Evolutionary conservation across 2,888 invertebrate species (phyloP).

Genomic region (Prionchulus punctatus): DNA sequence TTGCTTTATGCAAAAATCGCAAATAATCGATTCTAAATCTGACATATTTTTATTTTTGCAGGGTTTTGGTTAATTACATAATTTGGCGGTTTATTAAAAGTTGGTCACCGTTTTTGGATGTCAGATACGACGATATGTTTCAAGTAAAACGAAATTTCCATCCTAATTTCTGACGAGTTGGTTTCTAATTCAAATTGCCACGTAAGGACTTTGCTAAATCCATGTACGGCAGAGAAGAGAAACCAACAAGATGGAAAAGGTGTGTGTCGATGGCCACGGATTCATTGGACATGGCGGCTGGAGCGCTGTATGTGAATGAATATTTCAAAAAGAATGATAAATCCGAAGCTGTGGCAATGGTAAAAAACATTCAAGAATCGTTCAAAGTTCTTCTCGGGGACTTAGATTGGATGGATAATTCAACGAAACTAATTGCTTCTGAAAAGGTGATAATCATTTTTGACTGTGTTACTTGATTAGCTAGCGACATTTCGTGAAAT

Average conservation of each 20-base stretch:
- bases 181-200: background rate
- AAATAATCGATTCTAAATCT: too few species aligned
- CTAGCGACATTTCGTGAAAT: background rate
- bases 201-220: slow-evolving; percentile 28
- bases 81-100: slow-evolving; percentile 49
- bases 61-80: slow-evolving; percentile 44
- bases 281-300: slow-evolving; percentile 58
- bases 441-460: slow-evolving; percentile 45
- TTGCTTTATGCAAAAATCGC: too few species aligned
- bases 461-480: too few species aligned
- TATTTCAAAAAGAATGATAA: slow-evolving; percentile 68
- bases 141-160: background rate
- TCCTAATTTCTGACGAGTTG: too few species aligned
- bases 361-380: slow-evolving; percentile 60
- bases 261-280: slow-evolving; percentile 61
- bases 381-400: slow-evolving; percentile 61
- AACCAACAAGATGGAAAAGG: slow-evolving; percentile 72
- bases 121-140: slow-evolving; percentile 57
- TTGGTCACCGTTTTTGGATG: slow-evolving; percentile 66
- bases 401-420: slow-evolving; percentile 69
- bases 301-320: slow-evolving; percentile 69
- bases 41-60: too few species aligned
- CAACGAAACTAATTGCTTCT: slow-evolving; percentile 60
- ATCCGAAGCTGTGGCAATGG: slow-evolving; percentile 64
- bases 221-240: slow-evolving; percentile 32